Conservation (phyloP, 2,888 invertebrate species). For the Tenthredo amoena region DNA sequence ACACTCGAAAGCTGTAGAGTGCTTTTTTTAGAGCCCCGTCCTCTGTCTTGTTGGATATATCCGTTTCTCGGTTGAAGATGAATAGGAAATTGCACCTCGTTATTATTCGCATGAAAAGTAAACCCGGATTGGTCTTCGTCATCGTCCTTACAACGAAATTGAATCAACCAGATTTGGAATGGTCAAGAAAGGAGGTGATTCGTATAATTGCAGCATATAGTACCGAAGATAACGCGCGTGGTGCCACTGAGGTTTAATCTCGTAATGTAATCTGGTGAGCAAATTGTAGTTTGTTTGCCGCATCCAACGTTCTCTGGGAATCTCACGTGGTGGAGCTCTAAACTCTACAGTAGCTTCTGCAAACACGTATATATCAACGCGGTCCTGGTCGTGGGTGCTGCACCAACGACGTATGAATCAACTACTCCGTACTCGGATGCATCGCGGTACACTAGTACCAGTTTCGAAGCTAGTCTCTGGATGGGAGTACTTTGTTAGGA, state of each 20-base stretch:
- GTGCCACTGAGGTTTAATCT: constrained; percentile 20
- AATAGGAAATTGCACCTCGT: too few relatives aligned
- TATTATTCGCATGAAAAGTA: too few relatives aligned
- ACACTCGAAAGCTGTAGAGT: background rate
- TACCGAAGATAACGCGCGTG: background rate
- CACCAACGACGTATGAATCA: constrained; percentile 23
- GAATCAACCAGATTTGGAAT: background rate
- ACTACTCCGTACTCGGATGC: constrained; percentile 22
- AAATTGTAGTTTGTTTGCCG: constrained; percentile 41
- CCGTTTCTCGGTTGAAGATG: too few relatives aligned
- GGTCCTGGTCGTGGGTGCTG: background rate
- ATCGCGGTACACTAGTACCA: constrained; percentile 5
- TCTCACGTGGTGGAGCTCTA: background rate
- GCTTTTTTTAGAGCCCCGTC: background rate
- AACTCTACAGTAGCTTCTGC: constrained; percentile 24
- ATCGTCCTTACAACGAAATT: too few relatives aligned
- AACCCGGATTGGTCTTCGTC: too few relatives aligned
- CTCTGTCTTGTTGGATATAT: background rate
- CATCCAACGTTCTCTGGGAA: background rate
- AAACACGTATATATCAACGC: background rate
- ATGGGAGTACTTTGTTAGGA: constrained; percentile 17
- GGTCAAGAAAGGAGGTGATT: background rate
- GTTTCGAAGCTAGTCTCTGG: background rate
- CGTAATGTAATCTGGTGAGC: constrained; percentile 42
- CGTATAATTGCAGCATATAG: too few relatives aligned